Conservation (phyloP, 2,888 invertebrate genomes). For the Emmelina monodactyla region DNA sequence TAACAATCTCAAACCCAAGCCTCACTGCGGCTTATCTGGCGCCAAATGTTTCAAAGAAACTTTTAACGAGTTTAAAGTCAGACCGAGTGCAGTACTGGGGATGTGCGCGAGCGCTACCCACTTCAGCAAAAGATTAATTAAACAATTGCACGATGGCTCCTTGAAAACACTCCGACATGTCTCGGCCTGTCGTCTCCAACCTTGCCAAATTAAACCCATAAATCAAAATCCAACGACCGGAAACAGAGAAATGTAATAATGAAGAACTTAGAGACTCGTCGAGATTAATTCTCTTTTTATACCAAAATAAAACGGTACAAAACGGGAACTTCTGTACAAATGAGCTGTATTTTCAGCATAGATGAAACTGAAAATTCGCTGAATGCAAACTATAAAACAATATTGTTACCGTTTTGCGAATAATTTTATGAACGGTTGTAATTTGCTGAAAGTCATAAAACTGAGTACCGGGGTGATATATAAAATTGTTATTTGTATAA, state of each 20-base stretch:
- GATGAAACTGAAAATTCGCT: no score
- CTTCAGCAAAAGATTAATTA: conserved; percentile 61
- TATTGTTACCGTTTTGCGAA: no score
- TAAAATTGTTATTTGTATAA: no score
- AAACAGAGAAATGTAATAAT: conserved; percentile 56
- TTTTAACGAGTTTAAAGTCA: conserved; percentile 67
- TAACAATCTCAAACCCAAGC: conserved; percentile 57
- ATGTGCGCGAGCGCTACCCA: conserved; percentile 36
- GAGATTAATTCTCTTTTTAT: conserved; percentile 37
- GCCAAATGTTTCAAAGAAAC: conserved; percentile 65
- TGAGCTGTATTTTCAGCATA: no score
- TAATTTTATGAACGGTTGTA: no score
- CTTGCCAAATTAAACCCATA: conserved; percentile 64
- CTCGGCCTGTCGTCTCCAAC: conserved; percentile 63
- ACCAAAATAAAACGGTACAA: conserved; percentile 8
- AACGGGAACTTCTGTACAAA: no score
- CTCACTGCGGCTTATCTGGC: conserved; percentile 63
- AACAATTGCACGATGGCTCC: conserved; percentile 64
- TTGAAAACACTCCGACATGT: conserved; percentile 66
- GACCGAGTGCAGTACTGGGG: conserved; percentile 56
- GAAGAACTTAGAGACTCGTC: conserved; percentile 36
- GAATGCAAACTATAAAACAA: no score
- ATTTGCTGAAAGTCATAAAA: no score
- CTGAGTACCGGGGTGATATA: no score
- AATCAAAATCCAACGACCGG: conserved; percentile 59